Conservation (phyloP, 2,113 vertebrate genomes). For the Pyrgilauda ruficollis region DNA sequence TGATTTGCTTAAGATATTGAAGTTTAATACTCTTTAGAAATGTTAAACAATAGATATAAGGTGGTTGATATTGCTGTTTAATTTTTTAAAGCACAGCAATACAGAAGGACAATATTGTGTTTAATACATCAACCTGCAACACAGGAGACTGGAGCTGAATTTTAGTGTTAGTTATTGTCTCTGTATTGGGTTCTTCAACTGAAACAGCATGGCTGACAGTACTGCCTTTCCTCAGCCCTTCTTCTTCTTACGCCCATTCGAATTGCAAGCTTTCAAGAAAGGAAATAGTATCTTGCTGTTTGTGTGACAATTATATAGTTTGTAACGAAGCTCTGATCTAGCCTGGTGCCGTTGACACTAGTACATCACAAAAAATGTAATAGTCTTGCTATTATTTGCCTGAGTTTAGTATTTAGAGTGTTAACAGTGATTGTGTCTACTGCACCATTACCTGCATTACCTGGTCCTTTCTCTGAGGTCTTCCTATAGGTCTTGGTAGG, state of each 20-base stretch:
- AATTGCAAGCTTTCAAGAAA: not conserved
- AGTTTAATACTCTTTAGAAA: not conserved
- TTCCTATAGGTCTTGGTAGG: not conserved
- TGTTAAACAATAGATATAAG: not conserved
- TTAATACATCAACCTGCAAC: not conserved
- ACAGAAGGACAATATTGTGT: not conserved
- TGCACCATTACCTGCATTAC: not conserved
- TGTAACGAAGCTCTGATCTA: not conserved
- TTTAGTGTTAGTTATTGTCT: not conserved
- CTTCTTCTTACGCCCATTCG: not conserved
- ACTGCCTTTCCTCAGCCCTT: not conserved
- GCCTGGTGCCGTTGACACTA: accelerated
- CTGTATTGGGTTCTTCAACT: not conserved
- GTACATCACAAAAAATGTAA: not conserved
- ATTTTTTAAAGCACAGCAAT: not conserved
- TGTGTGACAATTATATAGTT: not conserved
- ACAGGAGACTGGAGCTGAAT: not conserved
- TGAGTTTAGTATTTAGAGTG: not conserved
- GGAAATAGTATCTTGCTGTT: not conserved
- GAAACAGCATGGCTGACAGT: not conserved
- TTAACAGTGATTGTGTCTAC: not conserved
- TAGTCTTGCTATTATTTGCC: not conserved
- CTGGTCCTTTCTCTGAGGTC: not conserved
- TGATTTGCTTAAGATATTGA: not conserved
- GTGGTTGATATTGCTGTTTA: not conserved